Base-by-base conservation (phyloP, 1,140 invertebrate species). In the Drosophila pachea region DNA sequence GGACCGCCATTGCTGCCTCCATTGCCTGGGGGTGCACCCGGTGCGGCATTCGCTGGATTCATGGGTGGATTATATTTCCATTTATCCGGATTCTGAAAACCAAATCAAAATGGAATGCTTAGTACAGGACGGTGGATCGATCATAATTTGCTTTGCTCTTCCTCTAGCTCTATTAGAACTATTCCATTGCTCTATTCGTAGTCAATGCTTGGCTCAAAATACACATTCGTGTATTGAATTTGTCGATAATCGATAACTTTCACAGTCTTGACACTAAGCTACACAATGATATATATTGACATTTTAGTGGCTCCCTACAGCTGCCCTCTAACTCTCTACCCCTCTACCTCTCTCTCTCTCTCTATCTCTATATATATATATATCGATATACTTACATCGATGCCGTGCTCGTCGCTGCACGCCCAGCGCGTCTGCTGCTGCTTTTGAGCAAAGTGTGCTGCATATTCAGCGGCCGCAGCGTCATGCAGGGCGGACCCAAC, bases 51-150 rank as follows among this genome's bases (percentile, higher is more conserved):
- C 4, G 66, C 73, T 8, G 87, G 71, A 74, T 89, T 89, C 86
- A 89, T 89, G 7, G 88, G 87, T n/a, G 87, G 84, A 84, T 91
- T 90, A 79, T 91, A 93, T 79, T 93, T 93, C 93, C 92, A 93
- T 89, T 93, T 93, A 77, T 93, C 92, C 77, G 92, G 91, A 88
- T 91, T 93, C 92, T 93, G 73, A 0, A 75, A 74, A 64, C 76
- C 63, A 43, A 61, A 52, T 54, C 22, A 42, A 42, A 45, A n/a
- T n/a, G 12, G 12, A 43, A 43, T 14, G 5, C 14, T 47, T 9
- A n/a, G n/a, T n/a, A n/a, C n/a, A n/a, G n/a, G n/a, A n/a, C n/a
- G n/a, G n/a, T n/a, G n/a, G n/a, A n/a, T n/a, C n/a, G n/a, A n/a
- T n/a, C n/a, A n/a, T n/a, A n/a, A n/a, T n/a, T n/a, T n/a, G n/a